Conservation (phyloP, 2,888 invertebrate species). For the Unio pictorum region DNA sequence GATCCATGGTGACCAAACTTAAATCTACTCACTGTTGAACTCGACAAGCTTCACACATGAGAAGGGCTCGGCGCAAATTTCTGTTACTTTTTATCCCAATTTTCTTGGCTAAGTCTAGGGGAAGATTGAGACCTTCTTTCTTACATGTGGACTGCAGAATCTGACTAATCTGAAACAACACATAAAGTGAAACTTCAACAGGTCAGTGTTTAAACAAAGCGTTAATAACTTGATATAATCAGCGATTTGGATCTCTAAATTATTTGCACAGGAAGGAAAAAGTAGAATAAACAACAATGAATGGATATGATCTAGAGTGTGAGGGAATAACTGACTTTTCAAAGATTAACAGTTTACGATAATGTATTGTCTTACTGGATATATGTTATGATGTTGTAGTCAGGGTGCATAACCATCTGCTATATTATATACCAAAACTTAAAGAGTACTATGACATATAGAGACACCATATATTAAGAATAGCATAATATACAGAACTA, state of each 20-base stretch:
- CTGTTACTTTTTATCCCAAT: constrained; percentile 87
- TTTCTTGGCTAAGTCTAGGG: constrained; percentile 82
- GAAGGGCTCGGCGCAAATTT: constrained; percentile 91
- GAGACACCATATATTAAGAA: too few species aligned
- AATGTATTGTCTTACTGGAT: too few species aligned
- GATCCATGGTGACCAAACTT: too few species aligned
- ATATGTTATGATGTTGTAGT: too few species aligned
- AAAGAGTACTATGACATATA: too few species aligned
- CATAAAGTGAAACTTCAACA: not conserved
- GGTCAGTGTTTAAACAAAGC: too few species aligned
- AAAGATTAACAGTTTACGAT: too few species aligned
- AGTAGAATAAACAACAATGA: not conserved
- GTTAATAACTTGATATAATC: not conserved
- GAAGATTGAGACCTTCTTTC: constrained; percentile 83
- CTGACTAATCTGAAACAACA: constrained; percentile 57
- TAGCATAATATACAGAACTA: too few species aligned
- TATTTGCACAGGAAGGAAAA: not conserved
- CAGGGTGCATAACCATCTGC: too few species aligned
- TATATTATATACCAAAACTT: too few species aligned
- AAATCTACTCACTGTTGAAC: constrained; percentile 80
- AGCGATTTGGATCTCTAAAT: not conserved
- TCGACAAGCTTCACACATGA: constrained; percentile 94
- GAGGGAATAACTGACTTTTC: too few species aligned
- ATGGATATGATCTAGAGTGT: too few species aligned
- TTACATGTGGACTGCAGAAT: constrained; percentile 68